Evolutionary conservation across 2,113 vertebrate species (phyloP).

Genomic region (Martes martes): DNA sequence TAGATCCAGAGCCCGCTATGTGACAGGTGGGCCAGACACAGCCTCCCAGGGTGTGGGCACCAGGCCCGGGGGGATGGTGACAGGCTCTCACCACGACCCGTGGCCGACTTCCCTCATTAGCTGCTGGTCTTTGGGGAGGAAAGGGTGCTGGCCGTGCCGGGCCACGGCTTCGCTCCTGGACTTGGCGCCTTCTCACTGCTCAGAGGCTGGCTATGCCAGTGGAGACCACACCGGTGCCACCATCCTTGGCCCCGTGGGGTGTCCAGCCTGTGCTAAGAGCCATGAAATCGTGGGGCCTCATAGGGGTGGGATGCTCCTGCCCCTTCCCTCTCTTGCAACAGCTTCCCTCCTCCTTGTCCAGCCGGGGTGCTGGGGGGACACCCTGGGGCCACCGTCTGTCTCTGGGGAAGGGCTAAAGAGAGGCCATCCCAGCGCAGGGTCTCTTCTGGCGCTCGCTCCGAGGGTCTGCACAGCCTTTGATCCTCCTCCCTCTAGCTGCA

Average conservation of each 20-base stretch:
- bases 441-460: rapidly evolving
- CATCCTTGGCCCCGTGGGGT: rapidly evolving
- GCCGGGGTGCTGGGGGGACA: not conserved
- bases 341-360: not conserved
- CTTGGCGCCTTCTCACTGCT: rapidly evolving
- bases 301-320: not conserved
- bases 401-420: rapidly evolving
- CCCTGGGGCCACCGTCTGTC: not conserved
- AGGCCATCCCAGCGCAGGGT: not conserved
- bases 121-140: not conserved
- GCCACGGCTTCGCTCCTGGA: not conserved
- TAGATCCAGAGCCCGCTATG: not conserved
- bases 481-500: rapidly evolving
- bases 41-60: not conserved
- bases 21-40: not conserved
- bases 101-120: rapidly evolving
- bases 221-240: rapidly evolving
- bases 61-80: rapidly evolving
- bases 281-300: rapidly evolving
- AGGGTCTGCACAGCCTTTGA: rapidly evolving
- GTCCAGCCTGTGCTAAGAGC: rapidly evolving
- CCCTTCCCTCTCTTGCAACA: not conserved
- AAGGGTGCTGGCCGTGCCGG: rapidly evolving
- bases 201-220: not conserved
- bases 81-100: not conserved